Conservation (phyloP, 1,140 invertebrate species). For the Elysia chlorotica region DNA sequence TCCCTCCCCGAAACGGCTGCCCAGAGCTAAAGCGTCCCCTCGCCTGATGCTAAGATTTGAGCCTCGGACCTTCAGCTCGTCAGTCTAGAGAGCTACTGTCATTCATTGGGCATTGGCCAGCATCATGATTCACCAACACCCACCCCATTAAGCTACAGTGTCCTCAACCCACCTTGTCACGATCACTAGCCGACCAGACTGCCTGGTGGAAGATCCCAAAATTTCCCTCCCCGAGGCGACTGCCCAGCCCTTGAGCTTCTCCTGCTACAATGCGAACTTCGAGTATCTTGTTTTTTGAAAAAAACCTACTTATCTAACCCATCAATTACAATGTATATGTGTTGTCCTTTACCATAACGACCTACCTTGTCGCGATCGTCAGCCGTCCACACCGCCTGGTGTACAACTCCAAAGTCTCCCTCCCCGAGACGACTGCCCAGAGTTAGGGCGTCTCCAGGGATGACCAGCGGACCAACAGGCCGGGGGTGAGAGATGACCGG, state of each 20-base stretch:
- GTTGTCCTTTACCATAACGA: too few relatives aligned
- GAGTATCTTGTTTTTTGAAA: too few relatives aligned
- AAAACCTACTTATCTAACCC: too few relatives aligned
- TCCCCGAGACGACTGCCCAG: slow-evolving; percentile 93
- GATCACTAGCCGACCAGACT: slow-evolving; percentile 90
- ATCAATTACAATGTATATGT: too few relatives aligned
- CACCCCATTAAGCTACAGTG: too few relatives aligned
- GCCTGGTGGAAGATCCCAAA: slow-evolving; percentile 98
- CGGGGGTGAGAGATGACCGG: background rate
- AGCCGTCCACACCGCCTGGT: slow-evolving; percentile 96
- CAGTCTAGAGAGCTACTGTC: too few relatives aligned
- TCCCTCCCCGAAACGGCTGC: background rate
- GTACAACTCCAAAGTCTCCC: slow-evolving; percentile 97
- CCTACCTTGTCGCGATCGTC: slow-evolving; percentile 83
- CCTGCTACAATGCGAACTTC: too few relatives aligned
- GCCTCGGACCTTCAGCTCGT: too few relatives aligned
- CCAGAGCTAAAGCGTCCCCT: too few relatives aligned
- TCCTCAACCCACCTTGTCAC: slow-evolving; percentile 82
- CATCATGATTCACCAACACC: too few relatives aligned
- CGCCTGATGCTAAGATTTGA: too few relatives aligned
- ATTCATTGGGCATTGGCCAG: too few relatives aligned
- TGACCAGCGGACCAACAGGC: slow-evolving; percentile 86
- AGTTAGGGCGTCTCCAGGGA: slow-evolving; percentile 89
- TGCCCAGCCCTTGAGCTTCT: slow-evolving; percentile 92
- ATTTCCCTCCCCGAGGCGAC: slow-evolving; percentile 93